Percentiles rank a stretch among this genome's conserved stretches.
Conservation (phyloP, 1,140 invertebrate species). For the Hycleus phaleratus region DNA sequence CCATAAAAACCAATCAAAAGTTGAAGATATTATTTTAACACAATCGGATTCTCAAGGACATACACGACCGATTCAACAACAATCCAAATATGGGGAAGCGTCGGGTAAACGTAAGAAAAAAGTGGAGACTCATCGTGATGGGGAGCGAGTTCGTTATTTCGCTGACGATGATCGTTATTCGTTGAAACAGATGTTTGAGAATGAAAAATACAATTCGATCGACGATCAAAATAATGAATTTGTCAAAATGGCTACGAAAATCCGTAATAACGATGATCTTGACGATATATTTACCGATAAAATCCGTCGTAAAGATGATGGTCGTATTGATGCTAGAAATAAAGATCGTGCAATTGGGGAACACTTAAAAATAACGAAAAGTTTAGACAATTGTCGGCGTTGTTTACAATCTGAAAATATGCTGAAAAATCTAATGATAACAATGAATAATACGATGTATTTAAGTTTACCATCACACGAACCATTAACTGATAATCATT, state of each 20-base stretch:
- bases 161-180: constrained; percentile 85
- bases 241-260: constrained; percentile 60
- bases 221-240: constrained; percentile 79
- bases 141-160: constrained; percentile 75
- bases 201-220: constrained; percentile 76
- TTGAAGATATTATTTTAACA: constrained; percentile 63
- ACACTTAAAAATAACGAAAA: constrained; percentile 58
- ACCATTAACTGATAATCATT: constrained; percentile 81
- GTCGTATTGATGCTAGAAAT: constrained; percentile 54
- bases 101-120: constrained; percentile 44
- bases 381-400: constrained; percentile 69
- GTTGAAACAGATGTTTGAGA: constrained; percentile 81
- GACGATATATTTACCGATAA: constrained; percentile 82
- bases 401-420: constrained; percentile 77
- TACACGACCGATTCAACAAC: constrained; percentile 46
- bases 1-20: constrained; percentile 27
- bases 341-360: constrained; percentile 63
- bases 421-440: constrained; percentile 81
- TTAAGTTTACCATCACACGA: constrained; percentile 68
- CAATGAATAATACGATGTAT: constrained; percentile 74
- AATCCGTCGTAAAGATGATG: constrained; percentile 54
- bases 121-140: constrained; percentile 64
- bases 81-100: constrained; percentile 32
- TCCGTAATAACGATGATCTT: constrained; percentile 66
- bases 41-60: constrained; percentile 61